Base-by-base conservation (phyloP, 2,888 invertebrate genomes). In the Phorcus lineatus region DNA sequence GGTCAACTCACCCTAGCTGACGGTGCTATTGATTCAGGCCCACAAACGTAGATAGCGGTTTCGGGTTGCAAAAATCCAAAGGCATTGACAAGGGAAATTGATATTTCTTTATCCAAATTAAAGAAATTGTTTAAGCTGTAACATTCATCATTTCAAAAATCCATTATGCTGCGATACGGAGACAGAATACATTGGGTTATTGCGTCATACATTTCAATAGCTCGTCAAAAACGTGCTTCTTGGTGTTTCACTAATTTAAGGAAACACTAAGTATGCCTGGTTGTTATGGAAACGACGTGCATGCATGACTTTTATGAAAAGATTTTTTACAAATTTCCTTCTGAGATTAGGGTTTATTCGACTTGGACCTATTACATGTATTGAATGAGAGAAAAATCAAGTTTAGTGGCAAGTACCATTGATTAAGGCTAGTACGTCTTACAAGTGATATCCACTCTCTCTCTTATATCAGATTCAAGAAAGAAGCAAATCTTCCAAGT, bases 81-180 rank as follows among this genome's bases (percentile, higher is more conserved):
- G 16, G 70, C 70, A 70, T 40, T 70, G 70, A 70, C 70, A 70
- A 70, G 70, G 31, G 70, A 70, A 70, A 70, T 70, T 70, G 70
- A 70, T 70, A 70, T 70, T 70, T 70, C 70, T 70, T 70, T 70
- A 70, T 70, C 70, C 70, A 70, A 70, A 70, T 70, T 70, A 70
- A 70, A 70, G 70, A 70, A 70, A 70, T 70, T 70, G 70, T 70
- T 70, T 70, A 70, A 70, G 36, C 70, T 70, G 70, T 40, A 70
- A 70, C 70, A 70, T 70, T 70, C 62, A 62, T 62, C 62, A 62
- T 62, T 62, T 62, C 62, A 62, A 62, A 62, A 70, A 70, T 70
- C 40, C 70, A 70, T 70, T 70, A 36, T 31, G 70, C 31, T 19
- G 31, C 19, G 36, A 19, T 31, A 36, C 36, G 40, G 70, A 47